Conservation (phyloP, 2,797 vertebrate species). For the Morus bassanus region DNA sequence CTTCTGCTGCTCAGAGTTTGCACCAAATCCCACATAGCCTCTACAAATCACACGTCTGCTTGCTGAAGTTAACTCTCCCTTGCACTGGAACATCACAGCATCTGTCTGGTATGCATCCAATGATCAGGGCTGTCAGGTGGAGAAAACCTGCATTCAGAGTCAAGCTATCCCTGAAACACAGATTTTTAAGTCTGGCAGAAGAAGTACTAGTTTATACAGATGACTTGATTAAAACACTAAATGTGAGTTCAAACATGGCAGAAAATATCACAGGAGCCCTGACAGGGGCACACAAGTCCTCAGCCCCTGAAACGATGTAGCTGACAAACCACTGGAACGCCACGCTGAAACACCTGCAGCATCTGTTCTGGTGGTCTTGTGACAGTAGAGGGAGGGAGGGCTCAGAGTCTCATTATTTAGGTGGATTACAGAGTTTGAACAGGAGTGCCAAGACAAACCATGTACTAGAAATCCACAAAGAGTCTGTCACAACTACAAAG, state of each 20-base stretch:
- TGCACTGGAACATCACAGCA: not conserved
- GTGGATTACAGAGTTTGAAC: not conserved
- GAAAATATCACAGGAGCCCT: not conserved
- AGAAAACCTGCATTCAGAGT: not conserved
- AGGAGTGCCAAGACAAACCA: not conserved
- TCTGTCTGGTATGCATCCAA: not conserved
- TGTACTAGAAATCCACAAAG: not conserved
- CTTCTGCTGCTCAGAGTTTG: not conserved
- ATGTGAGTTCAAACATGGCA: not conserved
- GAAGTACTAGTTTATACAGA: not conserved
- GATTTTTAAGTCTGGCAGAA: not conserved
- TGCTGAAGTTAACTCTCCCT: not conserved
- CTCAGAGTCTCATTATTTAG: not conserved
- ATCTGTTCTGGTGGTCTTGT: not conserved
- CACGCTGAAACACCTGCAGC: not conserved
- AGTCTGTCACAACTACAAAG: not conserved
- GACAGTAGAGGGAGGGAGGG: no score
- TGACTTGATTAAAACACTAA: not conserved
- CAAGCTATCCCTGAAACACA: not conserved
- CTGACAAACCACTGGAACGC: not conserved
- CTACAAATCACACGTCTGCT: not conserved
- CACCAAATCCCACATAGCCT: not conserved
- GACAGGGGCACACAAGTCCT: accelerated
- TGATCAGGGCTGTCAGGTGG: not conserved
- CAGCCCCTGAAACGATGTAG: not conserved